These are phyloP conservation scores for Pomacea maculata DNA, from an alignment of 1,140 invertebrate species.

Conservation along the genomic window DNA sequence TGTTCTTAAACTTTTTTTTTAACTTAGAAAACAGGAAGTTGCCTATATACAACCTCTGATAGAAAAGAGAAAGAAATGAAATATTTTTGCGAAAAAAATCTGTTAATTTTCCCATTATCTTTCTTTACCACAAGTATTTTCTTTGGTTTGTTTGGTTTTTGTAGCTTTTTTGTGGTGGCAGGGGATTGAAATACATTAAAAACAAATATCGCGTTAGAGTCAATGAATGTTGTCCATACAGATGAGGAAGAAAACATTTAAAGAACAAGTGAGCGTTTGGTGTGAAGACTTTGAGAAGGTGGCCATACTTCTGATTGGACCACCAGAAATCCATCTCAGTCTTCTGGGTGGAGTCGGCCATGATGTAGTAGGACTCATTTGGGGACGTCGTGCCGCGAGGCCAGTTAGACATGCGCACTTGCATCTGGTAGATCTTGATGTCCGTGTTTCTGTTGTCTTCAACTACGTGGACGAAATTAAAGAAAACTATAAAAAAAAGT, in stretches of 20 bases:
- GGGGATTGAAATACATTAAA: too few species aligned
- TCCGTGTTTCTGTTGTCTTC: neutral
- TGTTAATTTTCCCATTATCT: too few species aligned
- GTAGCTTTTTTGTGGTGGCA: too few species aligned
- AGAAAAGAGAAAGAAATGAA: too few species aligned
- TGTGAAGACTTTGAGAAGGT: neutral
- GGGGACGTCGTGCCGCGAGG: neutral
- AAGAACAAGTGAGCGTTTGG: neutral
- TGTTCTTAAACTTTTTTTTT: too few species aligned
- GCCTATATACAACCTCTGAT: too few species aligned
- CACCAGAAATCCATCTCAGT: neutral
- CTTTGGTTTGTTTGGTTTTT: too few species aligned
- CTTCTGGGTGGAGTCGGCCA: constrained; percentile 11
- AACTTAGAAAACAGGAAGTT: too few species aligned
- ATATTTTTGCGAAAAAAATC: too few species aligned
- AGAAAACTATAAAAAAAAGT: neutral
- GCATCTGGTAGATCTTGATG: constrained; percentile 8
- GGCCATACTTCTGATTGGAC: constrained; percentile 9
- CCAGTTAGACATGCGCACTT: constrained; percentile 16
- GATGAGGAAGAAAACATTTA: neutral
- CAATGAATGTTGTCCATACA: too few species aligned
- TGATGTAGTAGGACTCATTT: constrained; percentile 10
- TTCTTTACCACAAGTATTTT: too few species aligned
- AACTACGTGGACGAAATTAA: neutral
- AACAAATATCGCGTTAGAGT: too few species aligned